Conservation (phyloP, 2,113 vertebrate genomes). For the Poeciliopsis turrubarensis region DNA sequence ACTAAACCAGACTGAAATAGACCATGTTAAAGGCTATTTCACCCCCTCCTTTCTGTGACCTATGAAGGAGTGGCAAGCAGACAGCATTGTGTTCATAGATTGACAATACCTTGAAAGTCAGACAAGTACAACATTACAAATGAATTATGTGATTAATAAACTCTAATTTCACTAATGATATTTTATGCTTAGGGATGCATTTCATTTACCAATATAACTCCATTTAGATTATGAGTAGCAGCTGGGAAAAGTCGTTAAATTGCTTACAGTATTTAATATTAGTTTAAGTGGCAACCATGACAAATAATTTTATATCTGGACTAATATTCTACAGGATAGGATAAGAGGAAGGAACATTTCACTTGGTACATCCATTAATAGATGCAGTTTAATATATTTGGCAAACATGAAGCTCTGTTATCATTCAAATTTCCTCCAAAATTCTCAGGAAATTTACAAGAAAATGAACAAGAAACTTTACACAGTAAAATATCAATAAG, state of each 20-base stretch:
- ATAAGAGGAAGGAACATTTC: slow-evolving; percentile 32
- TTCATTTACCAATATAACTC: slow-evolving; percentile 15
- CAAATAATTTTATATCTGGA: not conserved
- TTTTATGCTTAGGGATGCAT: slow-evolving; percentile 12
- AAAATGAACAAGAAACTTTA: slow-evolving; percentile 15
- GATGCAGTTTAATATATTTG: slow-evolving; percentile 7
- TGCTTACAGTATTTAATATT: slow-evolving; percentile 4
- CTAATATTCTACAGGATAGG: slow-evolving; percentile 32
- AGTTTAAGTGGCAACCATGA: slow-evolving; percentile 7
- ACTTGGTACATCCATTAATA: slow-evolving; percentile 29
- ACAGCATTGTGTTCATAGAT: not conserved
- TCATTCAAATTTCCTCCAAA: slow-evolving; percentile 23
- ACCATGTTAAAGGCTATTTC: slow-evolving; percentile 51
- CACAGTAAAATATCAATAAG: slow-evolving; percentile 25
- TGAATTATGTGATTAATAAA: slow-evolving; percentile 12
- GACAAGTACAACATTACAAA: slow-evolving; percentile 21
- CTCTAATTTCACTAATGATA: not conserved
- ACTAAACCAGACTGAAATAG: slow-evolving; percentile 46
- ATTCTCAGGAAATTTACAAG: slow-evolving; percentile 30
- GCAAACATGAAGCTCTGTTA: slow-evolving; percentile 13
- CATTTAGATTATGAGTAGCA: slow-evolving; percentile 12
- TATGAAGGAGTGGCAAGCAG: slow-evolving; percentile 30
- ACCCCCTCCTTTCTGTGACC: slow-evolving; percentile 36
- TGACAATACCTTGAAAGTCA: slow-evolving; percentile 27
- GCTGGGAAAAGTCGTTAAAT: not conserved